phyloP scores from a whole-genome alignment of 2,888 invertebrate genomes.

The Mantis religiosa region DNA sequence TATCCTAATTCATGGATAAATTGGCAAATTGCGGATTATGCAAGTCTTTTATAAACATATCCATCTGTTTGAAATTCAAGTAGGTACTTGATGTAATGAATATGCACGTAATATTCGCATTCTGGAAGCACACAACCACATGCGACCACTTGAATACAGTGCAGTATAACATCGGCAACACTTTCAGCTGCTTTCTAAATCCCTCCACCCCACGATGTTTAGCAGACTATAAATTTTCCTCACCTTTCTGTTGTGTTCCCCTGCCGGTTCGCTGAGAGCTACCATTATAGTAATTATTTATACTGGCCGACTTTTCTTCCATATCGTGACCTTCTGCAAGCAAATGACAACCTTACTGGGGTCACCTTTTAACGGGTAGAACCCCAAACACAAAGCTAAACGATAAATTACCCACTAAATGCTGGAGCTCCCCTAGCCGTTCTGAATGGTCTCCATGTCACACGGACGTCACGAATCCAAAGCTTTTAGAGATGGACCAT shows the following conservation, averaged over 20 bases:
- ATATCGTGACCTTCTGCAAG: not conserved
- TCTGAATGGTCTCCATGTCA: not conserved
- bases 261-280: not conserved
- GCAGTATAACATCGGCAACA: too few relatives aligned
- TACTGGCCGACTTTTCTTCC: not conserved
- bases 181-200: not conserved
- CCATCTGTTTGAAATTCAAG: too few relatives aligned
- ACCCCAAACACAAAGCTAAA: not conserved
- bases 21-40: too few relatives aligned
- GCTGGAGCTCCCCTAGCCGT: not conserved
- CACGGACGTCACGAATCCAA: not conserved
- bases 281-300: constrained; percentile 3
- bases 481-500: not conserved
- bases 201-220: not conserved
- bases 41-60: too few relatives aligned
- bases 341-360: not conserved
- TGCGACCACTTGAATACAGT: too few relatives aligned
- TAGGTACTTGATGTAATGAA: too few relatives aligned
- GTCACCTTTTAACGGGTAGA: not conserved
- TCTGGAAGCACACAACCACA: too few relatives aligned
- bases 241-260: not conserved
- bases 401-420: not conserved
- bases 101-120: too few relatives aligned
- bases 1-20: too few relatives aligned
- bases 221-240: not conserved